phyloP scores from a whole-genome alignment of 2,888 invertebrate genomes.

The Dolomedes plantarius region DNA sequence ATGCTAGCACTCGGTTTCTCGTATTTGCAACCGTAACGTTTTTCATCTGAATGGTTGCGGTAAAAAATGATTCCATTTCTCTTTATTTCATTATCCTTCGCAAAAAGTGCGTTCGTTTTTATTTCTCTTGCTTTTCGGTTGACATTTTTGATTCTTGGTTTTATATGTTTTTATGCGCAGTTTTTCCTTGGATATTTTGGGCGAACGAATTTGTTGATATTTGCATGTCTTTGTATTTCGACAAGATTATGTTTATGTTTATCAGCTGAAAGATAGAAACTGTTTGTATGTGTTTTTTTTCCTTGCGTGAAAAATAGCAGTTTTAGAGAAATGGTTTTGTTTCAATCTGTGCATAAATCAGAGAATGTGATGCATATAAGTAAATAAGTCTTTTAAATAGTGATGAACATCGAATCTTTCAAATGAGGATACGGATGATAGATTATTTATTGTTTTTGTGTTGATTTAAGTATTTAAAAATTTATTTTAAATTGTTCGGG shows the following conservation, averaged over 20 bases:
- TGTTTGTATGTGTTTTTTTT: too few relatives aligned
- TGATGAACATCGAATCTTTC: too few relatives aligned
- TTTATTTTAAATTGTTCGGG: too few relatives aligned
- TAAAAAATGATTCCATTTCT: constrained; percentile 9
- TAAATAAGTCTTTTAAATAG: too few relatives aligned
- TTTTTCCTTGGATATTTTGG: not conserved
- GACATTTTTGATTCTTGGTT: not conserved
- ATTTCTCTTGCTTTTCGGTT: not conserved
- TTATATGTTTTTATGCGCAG: not conserved
- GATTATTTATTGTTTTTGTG: too few relatives aligned
- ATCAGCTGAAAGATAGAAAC: not conserved
- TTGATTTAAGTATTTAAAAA: too few relatives aligned
- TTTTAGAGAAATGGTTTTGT: too few relatives aligned
- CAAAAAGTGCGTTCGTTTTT: not conserved
- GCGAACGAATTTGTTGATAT: not conserved
- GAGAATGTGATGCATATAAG: too few relatives aligned
- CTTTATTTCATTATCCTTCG: not conserved
- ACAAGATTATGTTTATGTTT: not conserved
- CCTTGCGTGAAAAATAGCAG: too few relatives aligned
- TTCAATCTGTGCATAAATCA: too few relatives aligned
- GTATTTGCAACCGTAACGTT: not conserved
- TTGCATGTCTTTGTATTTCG: not conserved
- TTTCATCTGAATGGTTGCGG: not conserved
- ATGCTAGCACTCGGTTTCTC: not conserved
- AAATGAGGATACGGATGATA: too few relatives aligned